Evolutionary conservation across 2,113 vertebrate genomes (phyloP).

Genomic region (Rhagologus leucostigma): DNA sequence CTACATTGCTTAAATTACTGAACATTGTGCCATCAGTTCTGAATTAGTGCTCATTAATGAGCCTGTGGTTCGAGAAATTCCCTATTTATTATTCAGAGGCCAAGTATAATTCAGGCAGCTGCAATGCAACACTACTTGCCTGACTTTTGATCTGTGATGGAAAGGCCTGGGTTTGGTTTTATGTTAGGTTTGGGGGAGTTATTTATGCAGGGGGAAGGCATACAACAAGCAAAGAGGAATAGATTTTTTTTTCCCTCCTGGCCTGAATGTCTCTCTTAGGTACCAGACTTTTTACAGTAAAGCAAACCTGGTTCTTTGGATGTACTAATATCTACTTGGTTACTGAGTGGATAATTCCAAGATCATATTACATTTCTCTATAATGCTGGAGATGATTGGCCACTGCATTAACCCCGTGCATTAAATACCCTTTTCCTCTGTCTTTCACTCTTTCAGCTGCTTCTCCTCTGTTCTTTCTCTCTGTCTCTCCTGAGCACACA

Average conservation of each 20-base stretch:
- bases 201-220: not conserved
- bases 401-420: not conserved
- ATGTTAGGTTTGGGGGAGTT: not conserved
- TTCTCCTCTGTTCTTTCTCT: not conserved
- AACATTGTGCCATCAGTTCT: conserved; percentile 72
- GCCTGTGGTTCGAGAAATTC: conserved; percentile 70
- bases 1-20: conserved; percentile 73
- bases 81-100: conserved; percentile 74
- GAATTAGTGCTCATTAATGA: conserved; percentile 78
- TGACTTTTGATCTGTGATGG: conserved; percentile 70
- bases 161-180: conserved; percentile 8
- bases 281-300: not conserved
- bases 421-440: not conserved
- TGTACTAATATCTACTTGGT: not conserved
- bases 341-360: not conserved
- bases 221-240: not conserved
- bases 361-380: not conserved
- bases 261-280: not conserved
- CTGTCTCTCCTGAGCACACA: not conserved
- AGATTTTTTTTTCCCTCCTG: not conserved
- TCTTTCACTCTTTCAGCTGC: not conserved
- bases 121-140: conserved; percentile 27
- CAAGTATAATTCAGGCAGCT: conserved; percentile 67
- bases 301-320: not conserved
- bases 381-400: not conserved